Base-by-base conservation (phyloP, 2,113 vertebrate genomes). In the Ascaphus truei region DNA sequence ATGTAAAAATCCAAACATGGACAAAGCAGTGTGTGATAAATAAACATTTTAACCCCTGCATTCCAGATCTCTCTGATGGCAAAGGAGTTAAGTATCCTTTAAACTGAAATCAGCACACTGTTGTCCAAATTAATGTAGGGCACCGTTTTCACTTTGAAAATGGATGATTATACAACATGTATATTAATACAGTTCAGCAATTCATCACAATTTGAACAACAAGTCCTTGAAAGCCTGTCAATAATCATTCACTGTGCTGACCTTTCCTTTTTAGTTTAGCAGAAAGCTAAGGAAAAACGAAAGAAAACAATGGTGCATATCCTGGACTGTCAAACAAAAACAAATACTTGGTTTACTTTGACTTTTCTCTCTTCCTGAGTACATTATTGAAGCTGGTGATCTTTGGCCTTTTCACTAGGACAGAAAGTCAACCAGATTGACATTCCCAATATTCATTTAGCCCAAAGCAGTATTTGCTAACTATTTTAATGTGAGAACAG, bases 331-430 rank as follows among this genome's bases (percentile, higher is more conserved):
- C 76, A 81, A 62, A 43, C 67, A 78, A 80, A 83, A 74, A 66
- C 80, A 78, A 74, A 69, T 73, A 51, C 68, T 39, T n/a, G 68
- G 77, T 83, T 80, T 77, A 63, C 83, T 79, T 86, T 76, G 76
- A 74, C 81, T 83, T 82, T 74, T 43, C 77, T 74, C 26, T 75
- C 73, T 86, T 84, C 74, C 80, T 79, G 78, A 83, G 80, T 56
- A 76, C 82, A 81, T 85, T 84, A 84, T 79, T 71, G 66, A 81
- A 82, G 76, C 73, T 74, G 74, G 53, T 84, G 81, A 83, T 78
- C 81, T 83, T 76, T 81, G 75, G 71, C 83, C 79, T 74, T 71
- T 80, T 79, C 77, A 79, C 72, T 72, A 76, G 74, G 64, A 65
- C 74, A 52, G 3, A 79, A 71, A 75, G 69, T 73, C 74, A 76